Percentiles rank a stretch among this genome's conserved stretches.
Conservation (phyloP, 1,140 invertebrate genomes). For the Drosophila littoralis region DNA sequence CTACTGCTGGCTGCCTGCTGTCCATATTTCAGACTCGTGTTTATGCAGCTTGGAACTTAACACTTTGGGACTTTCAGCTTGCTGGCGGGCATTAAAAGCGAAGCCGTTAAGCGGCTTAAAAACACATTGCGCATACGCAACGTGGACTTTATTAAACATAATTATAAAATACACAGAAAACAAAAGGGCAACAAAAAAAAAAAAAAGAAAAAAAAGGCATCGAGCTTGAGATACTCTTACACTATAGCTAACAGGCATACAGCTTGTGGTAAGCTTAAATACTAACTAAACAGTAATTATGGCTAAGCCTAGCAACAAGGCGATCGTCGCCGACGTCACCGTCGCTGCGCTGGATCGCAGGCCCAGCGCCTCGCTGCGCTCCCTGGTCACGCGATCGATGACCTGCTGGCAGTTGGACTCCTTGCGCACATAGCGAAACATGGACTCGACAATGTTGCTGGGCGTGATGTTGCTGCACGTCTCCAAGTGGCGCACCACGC, state of each 20-base stretch:
- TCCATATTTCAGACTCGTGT: constrained; percentile 67
- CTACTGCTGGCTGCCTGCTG: constrained; percentile 2
- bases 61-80: constrained; percentile 54
- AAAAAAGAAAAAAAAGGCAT: not conserved
- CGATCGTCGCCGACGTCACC: not conserved
- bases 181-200: constrained; percentile 23
- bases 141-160: constrained; percentile 71
- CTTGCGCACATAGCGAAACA: constrained; percentile 88
- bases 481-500: constrained; percentile 88
- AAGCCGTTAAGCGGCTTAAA: constrained; percentile 75
- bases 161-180: constrained; percentile 56
- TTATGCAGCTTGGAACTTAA: constrained; percentile 72
- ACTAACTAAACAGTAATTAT: constrained; percentile 2
- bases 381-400: constrained; percentile 42
- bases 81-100: constrained; percentile 37
- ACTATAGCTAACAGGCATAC: not conserved
- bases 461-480: constrained; percentile 90
- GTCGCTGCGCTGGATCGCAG: not conserved
- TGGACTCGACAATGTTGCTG: constrained; percentile 91
- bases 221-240: constrained; percentile 9
- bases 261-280: not conserved
- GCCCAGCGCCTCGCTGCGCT: constrained; percentile 3
- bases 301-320: not conserved
- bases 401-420: constrained; percentile 70
- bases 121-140: constrained; percentile 43